Base-by-base conservation (phyloP, 1,140 invertebrate species). In the Drosophila littoralis region DNA sequence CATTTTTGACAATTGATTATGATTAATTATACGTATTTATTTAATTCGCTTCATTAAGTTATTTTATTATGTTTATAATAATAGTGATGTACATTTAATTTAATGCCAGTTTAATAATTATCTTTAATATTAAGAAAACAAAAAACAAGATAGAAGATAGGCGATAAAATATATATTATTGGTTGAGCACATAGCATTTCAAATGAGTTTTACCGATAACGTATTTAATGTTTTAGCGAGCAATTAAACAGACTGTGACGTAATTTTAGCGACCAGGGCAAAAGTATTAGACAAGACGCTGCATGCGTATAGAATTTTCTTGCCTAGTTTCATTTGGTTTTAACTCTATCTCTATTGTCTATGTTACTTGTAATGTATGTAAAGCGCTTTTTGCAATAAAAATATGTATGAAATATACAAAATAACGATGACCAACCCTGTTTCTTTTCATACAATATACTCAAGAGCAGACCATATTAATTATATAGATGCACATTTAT, bases 321-420 rank as follows among this genome's bases (percentile, higher is more conserved):
- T 88, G 82, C 73, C 76, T 86, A 71, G 65, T 71, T 75, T 79
- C 82, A 81, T 75, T 81, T 69, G 75, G 67, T 85, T 81, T 72
- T 81, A 77, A 61, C 42, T 59, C 52, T 74, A 74, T 68, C 42
- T 60, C 40, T 73, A 71, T 38, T 64, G 72, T 38, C 69, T 68
- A 83, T 79, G 77, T 79, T 82, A 85, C 48, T 79, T 88, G 64
- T 88, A 83, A 79, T 74, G 28, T 72, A 77, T 92, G 86, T 92
- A 90, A 92, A 92, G 91, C 91, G 91, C 91, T 91, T 92, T 92
- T 92, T 92, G 91, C 91, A 92, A 92, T 92, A 92, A 92, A 73
- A 92, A 88, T 58, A 74, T 83, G 79, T 77, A 86, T 86, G 72
- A 73, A 63, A 68, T 71, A 84, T 77, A 78, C 72, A 68, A 81